A percentile compares a stretch with the other conserved stretches of the same genome.
phyloP scores from a whole-genome alignment of 2,113 vertebrate species.

The Phrynosoma platyrhinos region DNA sequence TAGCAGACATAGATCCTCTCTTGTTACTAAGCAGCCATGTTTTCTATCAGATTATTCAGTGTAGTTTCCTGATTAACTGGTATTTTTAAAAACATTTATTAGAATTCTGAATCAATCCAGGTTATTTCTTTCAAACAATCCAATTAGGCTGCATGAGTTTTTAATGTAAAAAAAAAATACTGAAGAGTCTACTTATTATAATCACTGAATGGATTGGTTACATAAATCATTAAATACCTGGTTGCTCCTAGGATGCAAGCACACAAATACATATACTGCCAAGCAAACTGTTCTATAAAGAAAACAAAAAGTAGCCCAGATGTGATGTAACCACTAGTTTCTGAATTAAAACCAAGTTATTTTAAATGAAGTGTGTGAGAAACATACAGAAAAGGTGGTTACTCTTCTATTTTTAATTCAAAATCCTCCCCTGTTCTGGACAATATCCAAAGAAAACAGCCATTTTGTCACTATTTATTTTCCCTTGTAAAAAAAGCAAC shows the following conservation, averaged over 20 bases:
- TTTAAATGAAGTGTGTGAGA: constrained; percentile 11
- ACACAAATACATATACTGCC: constrained; percentile 16
- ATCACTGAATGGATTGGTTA: constrained; percentile 3
- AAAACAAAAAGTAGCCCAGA: constrained; percentile 54
- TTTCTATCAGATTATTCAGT: constrained; percentile 66
- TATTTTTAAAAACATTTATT: constrained; percentile 71
- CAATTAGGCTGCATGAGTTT: constrained; percentile 14
- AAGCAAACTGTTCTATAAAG: constrained; percentile 17
- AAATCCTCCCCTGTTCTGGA: constrained; percentile 46
- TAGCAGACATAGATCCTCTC: constrained; percentile 57
- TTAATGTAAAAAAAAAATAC: constrained; percentile 27
- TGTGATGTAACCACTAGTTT: constrained; percentile 54
- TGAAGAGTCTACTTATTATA: constrained; percentile 25
- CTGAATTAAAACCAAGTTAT: constrained; percentile 47
- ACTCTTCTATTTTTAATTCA: constrained; percentile 46
- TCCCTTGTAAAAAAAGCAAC: not conserved
- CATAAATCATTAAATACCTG: constrained; percentile 14
- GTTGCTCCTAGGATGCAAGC: constrained; percentile 2
- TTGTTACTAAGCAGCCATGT: constrained; percentile 60
- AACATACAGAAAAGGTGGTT: constrained; percentile 33
- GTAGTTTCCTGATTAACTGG: constrained; percentile 69
- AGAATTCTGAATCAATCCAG: constrained; percentile 64
- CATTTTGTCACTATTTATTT: constrained; percentile 41
- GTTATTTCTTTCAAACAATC: constrained; percentile 50
- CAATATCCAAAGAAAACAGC: constrained; percentile 26